A percentile compares a stretch with the other conserved stretches of the same genome.
phyloP scores from a whole-genome alignment of 2,113 vertebrate genomes.

The Spermophilus dauricus region DNA sequence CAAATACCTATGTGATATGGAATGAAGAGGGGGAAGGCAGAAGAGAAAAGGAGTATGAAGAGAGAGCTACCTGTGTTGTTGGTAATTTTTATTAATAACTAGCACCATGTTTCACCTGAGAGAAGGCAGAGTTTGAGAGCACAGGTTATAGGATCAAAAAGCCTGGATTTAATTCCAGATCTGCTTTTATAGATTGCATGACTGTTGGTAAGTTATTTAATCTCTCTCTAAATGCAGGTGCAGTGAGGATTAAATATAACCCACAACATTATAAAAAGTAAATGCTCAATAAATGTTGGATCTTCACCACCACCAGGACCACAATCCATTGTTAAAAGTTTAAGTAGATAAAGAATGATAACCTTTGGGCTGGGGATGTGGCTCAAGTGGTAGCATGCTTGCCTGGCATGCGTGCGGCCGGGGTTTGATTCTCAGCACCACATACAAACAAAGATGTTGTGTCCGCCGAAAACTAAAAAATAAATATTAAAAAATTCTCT shows the following conservation, averaged over 20 bases:
- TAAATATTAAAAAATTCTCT: too few species aligned
- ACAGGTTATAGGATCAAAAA: neutral
- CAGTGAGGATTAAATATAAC: neutral
- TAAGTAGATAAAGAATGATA: neutral
- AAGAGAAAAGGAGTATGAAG: neutral
- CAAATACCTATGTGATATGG: neutral
- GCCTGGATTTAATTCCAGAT: neutral
- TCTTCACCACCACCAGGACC: neutral
- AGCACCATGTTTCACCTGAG: neutral
- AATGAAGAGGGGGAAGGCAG: neutral
- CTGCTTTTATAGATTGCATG: neutral
- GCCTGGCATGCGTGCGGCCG: too few species aligned
- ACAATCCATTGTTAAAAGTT: neutral
- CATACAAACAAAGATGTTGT: too few species aligned
- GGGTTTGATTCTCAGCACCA: too few species aligned
- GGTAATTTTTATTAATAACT: conserved; percentile 28
- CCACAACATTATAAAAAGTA: neutral
- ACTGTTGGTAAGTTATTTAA: neutral
- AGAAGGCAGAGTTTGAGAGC: neutral
- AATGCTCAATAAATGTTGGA: neutral
- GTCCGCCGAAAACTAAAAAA: too few species aligned
- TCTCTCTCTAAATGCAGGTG: neutral
- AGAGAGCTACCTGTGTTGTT: neutral
- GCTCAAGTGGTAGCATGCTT: too few species aligned
- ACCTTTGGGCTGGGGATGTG: neutral